These are phyloP conservation scores for Caenorhabditis plicata DNA, from an alignment of 2,888 invertebrate genomes.

Conservation along the genomic window DNA sequence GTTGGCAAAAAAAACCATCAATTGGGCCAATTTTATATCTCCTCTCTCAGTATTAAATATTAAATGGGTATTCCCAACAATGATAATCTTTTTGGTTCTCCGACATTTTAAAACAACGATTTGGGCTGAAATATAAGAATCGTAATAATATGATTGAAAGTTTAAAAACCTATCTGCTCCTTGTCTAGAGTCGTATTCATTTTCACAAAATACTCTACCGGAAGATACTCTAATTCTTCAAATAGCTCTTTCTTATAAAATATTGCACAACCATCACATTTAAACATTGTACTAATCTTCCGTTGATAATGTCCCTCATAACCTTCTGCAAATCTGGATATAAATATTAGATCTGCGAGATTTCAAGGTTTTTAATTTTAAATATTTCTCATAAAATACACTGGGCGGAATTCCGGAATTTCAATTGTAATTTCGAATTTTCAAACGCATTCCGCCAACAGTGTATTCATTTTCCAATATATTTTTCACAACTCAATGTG, in stretches of 20 bases:
- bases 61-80: constrained; percentile 90
- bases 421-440: no score
- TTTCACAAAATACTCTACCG: constrained; percentile 75
- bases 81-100: constrained; percentile 67
- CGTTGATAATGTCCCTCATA: constrained; percentile 34
- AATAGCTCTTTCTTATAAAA: constrained; percentile 76
- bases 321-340: constrained; percentile 19
- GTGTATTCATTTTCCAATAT: no score
- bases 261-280: constrained; percentile 85
- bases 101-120: constrained; percentile 35
- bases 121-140: constrained; percentile 35
- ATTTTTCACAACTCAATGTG: no score
- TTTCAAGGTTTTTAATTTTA: no score
- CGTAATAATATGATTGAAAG: neutral
- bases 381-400: no score
- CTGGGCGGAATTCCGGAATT: no score
- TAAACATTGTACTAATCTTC: constrained; percentile 70
- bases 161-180: constrained; percentile 43
- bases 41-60: constrained; percentile 86
- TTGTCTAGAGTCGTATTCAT: constrained; percentile 23
- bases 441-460: no score
- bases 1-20: constrained; percentile 81
- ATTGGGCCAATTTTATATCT: constrained; percentile 86
- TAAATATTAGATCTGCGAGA: no score
- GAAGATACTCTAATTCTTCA: constrained; percentile 72